A percentile compares a stretch with the other conserved stretches of the same genome.
phyloP scores from a whole-genome alignment of 2,888 invertebrate genomes.

The Cabera pusaria region DNA sequence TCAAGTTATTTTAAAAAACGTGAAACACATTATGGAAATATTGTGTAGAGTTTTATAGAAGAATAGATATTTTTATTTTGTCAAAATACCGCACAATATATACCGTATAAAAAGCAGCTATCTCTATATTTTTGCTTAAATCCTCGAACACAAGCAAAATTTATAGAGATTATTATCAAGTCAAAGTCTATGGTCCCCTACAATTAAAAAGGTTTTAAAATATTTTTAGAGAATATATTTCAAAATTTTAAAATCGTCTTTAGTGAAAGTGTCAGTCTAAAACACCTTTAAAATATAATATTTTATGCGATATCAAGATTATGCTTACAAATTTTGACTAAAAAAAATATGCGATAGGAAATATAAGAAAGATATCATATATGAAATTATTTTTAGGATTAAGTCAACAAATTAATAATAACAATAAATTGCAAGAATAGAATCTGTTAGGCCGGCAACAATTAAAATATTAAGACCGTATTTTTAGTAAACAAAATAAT shows the following conservation, averaged over 20 bases:
- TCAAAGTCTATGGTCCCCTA: slow-evolving; percentile 76
- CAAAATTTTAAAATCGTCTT: slow-evolving; percentile 47
- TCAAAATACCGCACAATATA: slow-evolving; percentile 45
- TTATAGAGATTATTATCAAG: slow-evolving; percentile 47
- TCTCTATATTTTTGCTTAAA: slow-evolving; percentile 50
- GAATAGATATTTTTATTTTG: slow-evolving; percentile 39
- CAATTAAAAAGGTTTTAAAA: slow-evolving; percentile 52
- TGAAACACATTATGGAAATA: slow-evolving; percentile 34
- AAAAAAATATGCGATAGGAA: slow-evolving; percentile 24
- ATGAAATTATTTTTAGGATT: no score
- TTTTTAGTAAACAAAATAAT: slow-evolving; percentile 2
- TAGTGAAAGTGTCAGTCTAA: slow-evolving; percentile 51
- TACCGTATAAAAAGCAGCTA: slow-evolving; percentile 55
- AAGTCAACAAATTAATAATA: no score
- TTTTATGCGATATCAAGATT: slow-evolving; percentile 4
- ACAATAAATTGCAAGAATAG: no score
- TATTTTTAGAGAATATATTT: slow-evolving; percentile 51
- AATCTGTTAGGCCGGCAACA: slow-evolving; percentile 24
- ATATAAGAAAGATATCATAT: slow-evolving; percentile 18
- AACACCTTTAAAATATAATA: slow-evolving; percentile 28
- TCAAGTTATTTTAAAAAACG: slow-evolving; percentile 29
- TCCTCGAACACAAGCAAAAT: slow-evolving; percentile 46
- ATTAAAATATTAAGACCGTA: slow-evolving; percentile 19
- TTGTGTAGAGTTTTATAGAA: slow-evolving; percentile 37
- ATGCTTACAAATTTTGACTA: slow-evolving; percentile 44